Conservation (phyloP, 2,113 vertebrate species). For the Phrynocephalus versicolor region DNA sequence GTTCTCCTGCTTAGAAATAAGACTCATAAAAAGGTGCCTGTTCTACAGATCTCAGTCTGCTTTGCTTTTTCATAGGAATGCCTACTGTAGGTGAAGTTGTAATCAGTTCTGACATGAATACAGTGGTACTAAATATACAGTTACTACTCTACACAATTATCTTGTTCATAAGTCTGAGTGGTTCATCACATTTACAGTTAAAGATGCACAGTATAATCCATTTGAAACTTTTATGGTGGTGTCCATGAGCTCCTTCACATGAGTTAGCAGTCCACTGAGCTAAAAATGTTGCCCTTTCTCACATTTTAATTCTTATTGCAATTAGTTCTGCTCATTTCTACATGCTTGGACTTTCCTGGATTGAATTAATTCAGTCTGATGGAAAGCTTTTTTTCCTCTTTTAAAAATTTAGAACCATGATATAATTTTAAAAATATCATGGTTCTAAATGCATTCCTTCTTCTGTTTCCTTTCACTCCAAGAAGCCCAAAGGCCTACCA, state of each 20-base stretch:
- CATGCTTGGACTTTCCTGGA: not conserved
- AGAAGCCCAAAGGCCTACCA: no score
- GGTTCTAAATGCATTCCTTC: no score
- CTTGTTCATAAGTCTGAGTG: not conserved
- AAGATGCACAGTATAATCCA: not conserved
- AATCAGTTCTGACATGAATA: not conserved
- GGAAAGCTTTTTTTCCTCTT: conserved; percentile 3
- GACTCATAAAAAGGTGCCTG: not conserved
- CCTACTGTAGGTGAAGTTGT: not conserved
- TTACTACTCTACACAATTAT: not conserved
- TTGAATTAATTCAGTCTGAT: not conserved
- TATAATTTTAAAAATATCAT: no score
- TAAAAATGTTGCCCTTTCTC: not conserved
- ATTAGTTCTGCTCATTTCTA: not conserved
- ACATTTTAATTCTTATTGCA: not conserved
- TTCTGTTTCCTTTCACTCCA: no score
- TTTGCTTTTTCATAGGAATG: not conserved
- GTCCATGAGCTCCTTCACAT: not conserved
- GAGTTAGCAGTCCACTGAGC: not conserved
- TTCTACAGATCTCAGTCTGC: not conserved
- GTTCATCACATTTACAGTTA: not conserved
- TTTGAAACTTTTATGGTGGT: not conserved
- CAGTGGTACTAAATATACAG: not conserved
- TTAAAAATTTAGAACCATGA: no score
- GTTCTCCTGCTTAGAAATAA: not conserved